Conservation (phyloP, 1,140 invertebrate species). For the Meloidogyne hapla region DNA sequence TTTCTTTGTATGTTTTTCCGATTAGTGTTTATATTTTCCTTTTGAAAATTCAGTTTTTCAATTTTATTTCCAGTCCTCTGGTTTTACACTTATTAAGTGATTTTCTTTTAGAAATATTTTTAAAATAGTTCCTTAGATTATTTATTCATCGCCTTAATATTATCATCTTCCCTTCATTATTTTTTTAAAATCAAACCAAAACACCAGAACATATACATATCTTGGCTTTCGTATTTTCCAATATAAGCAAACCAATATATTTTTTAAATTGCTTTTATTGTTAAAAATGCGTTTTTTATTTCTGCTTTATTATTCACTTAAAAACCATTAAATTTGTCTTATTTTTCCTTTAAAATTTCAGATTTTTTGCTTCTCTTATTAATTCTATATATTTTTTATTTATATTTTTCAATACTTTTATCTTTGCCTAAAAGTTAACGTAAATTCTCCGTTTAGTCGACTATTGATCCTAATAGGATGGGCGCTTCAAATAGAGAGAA, state of each 20-base stretch:
- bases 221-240: neutral
- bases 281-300: too few species aligned
- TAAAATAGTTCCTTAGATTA: neutral
- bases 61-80: too few species aligned
- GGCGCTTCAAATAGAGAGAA: too few species aligned
- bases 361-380: neutral
- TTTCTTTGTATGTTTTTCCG: too few species aligned
- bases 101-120: neutral
- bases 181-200: neutral
- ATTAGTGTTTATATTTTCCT: too few species aligned
- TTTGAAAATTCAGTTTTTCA: too few species aligned
- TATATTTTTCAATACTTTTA: too few species aligned
- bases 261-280: too few species aligned
- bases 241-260: neutral
- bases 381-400: too few species aligned
- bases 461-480: too few species aligned
- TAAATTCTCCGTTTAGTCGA: too few species aligned
- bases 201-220: neutral
- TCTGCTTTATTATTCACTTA: neutral
- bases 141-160: neutral
- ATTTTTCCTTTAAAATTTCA: neutral
- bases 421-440: neutral
- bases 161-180: neutral
- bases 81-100: neutral
- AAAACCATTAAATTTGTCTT: conserved; percentile 5